Evolutionary conservation across 2,113 vertebrate species (phyloP).

Genomic region (Phyllostomus discolor): DNA sequence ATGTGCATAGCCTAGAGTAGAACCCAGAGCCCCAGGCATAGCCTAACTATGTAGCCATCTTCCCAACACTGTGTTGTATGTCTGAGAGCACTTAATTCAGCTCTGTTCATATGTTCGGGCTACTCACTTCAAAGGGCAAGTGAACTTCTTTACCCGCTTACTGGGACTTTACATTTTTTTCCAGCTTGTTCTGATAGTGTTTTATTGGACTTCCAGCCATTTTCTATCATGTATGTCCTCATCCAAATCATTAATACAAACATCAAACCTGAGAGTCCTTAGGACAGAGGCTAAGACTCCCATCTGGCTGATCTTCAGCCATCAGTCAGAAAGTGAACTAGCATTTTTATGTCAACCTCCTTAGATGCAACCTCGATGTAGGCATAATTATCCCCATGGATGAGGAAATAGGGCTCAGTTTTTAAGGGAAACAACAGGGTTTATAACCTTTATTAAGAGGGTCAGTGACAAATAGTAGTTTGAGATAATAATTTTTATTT

Average conservation of each 20-base stretch:
- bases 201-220: neutral
- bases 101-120: neutral
- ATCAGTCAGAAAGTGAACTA: neutral
- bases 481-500: neutral
- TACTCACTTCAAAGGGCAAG: neutral
- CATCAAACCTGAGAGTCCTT: neutral
- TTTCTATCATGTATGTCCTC: neutral
- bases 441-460: neutral
- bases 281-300: no score
- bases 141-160: neutral
- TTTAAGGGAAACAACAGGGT: neutral
- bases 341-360: neutral
- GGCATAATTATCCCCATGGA: neutral
- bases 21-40: neutral
- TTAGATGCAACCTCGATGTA: neutral
- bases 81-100: neutral
- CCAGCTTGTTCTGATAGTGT: neutral
- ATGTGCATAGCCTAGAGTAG: neutral
- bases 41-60: neutral
- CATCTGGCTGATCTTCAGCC: neutral
- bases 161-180: neutral
- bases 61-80: rapidly evolving
- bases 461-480: neutral
- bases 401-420: neutral
- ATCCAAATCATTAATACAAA: neutral